Evolutionary conservation across 1,140 invertebrate genomes (phyloP), one percentile per base, ranked within the genome.

Genomic region (Zaprionus davidi): DNA sequence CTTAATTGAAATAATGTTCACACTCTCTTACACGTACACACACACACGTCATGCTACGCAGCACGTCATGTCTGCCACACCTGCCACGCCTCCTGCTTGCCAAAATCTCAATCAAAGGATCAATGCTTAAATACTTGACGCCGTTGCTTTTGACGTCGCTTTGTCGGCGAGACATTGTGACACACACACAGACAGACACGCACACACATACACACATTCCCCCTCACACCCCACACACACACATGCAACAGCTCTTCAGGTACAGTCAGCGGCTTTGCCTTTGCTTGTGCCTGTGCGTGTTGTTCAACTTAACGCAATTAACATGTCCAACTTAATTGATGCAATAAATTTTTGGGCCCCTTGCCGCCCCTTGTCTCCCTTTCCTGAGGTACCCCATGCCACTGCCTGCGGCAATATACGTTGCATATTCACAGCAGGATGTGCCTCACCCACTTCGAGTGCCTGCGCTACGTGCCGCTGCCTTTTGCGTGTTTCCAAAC

Each of bases 281-380:
- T 22, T 20, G 26, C 31, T 58, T 22, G 13, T n/a, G 13, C 28
- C 28, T 90, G 85, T 90, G 81, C 85, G 85, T 85, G 85, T 82
- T 90, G 86, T 86, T 90, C 85, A 90, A 90, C 85, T 90, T 90
- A 90, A 90, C 85, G 86, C 85, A 90, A 90, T 90, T 90, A 90
- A 90, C 85, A 90, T 90, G 85, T 90, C 85, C 85, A 90, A 90
- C 86, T 90, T 90, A 90, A 90, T 90, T 90, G 85, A 90, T 90
- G 85, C 85, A 90, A 90, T 90, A 90, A 90, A 90, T 90, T 87
- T 84, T 90, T 90, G 86, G 81, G 76, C 68, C 76, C 71, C 38
- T 20, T 12, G 46, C 36, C 4, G 24, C 4, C 17, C 38, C 24
- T 2, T n/a, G 1, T n/a, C 17, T 1, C 55, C 22, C 24, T 57